Base-by-base conservation (phyloP, 2,888 invertebrate species). In the Acronicta leporina region DNA sequence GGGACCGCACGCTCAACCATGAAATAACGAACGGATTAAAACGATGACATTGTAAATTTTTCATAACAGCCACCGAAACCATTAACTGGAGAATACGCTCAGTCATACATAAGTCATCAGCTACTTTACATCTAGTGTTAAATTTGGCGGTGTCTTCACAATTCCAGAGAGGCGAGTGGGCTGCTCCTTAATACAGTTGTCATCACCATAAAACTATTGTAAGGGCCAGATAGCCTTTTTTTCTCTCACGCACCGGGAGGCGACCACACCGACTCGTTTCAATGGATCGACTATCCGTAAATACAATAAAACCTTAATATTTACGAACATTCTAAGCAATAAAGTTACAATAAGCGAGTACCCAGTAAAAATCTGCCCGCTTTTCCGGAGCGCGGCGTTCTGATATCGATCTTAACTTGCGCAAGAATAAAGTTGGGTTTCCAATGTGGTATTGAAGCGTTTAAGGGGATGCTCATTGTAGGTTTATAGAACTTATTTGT, bases 261-360 rank as follows among this genome's bases (percentile, higher is more conserved):
- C 90, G 92, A 92, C 92, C 93, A 92, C 92, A 92, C 91, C 82
- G 84, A 80, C 83, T 81, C 82, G 73, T 75, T 75, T 86, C 85
- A 85, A 86, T 85, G 83, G 79, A 83, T 87, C 87, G 60, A 42
- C 90, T 88, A 89, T 91, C 85, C 85, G 89, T 91, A 92, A 93
- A 94, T 88, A 93, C 87, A 92, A 94, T 93, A 92, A 93, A 94
- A 91, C 85, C 63, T 86, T 88, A 85, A 90, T 93, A 94, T 93
- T 93, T 91, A 93, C 90, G 89, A 85, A 90, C 83, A 85, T 89
- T 89, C 82, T 80, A 75, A 87, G 87, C 88, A 89, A 92, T 92
- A 91, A 91, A 92, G 84, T 86, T 87, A 90, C n/a, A n/a, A n/a
- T n/a, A 86, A 90, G 86, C 83, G 79, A 88, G 89, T 90, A 89